Percentiles rank a stretch among this genome's conserved stretches.
These are phyloP conservation scores for Petrocephalus sullivani DNA, from an alignment of 2,797 vertebrate genomes.

Conservation along the genomic window DNA sequence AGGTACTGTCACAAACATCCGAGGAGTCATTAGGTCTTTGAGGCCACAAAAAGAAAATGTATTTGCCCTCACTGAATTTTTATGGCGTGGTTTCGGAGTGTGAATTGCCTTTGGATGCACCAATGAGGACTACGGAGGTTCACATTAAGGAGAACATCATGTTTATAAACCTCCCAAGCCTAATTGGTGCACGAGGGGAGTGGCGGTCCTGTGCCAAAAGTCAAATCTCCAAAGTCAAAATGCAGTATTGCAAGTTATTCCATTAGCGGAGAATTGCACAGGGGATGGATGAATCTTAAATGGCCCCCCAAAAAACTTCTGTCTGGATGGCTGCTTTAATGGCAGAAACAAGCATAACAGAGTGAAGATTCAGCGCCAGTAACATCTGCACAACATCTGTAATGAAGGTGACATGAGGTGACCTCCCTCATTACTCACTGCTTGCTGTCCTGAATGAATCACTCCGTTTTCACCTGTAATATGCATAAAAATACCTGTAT, in stretches of 20 bases:
- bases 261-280: neutral
- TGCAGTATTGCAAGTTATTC: neutral
- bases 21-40: neutral
- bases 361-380: neutral
- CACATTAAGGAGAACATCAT: neutral
- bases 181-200: neutral
- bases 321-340: neutral
- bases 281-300: neutral
- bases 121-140: neutral
- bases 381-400: neutral
- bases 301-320: neutral
- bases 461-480: slow-evolving; percentile 39
- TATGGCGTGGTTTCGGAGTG: neutral
- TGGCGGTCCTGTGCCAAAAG: neutral
- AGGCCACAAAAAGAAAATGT: neutral
- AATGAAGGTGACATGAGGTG: neutral
- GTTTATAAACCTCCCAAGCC: neutral
- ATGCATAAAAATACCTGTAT: slow-evolving; percentile 30
- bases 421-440: slow-evolving; percentile 10
- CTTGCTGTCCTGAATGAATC: slow-evolving; percentile 29
- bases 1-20: neutral
- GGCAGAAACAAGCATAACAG: neutral
- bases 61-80: slow-evolving; percentile 12
- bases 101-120: neutral
- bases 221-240: slow-evolving; percentile 5